A percentile compares a stretch with the other conserved stretches of the same genome.
phyloP scores from a whole-genome alignment of 2,113 vertebrate species.

The Rhinolophus ferrumequinum region DNA sequence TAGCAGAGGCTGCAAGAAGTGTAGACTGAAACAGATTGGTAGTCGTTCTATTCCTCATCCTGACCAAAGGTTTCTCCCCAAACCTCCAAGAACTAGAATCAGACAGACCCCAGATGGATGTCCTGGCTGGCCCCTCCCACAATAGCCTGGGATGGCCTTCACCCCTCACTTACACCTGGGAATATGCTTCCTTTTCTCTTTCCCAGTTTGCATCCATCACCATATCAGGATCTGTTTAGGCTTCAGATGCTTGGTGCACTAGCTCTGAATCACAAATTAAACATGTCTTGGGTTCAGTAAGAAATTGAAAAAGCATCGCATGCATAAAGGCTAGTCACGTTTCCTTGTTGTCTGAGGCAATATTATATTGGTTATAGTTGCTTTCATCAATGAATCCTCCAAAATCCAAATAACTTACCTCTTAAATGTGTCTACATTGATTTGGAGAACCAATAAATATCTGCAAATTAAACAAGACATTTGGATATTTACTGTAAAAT shows the following conservation, averaged over 20 bases:
- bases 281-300: background rate
- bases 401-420: background rate
- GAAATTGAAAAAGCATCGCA: background rate
- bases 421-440: background rate
- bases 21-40: background rate
- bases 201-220: background rate
- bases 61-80: background rate
- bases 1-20: background rate
- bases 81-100: background rate
- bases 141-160: background rate
- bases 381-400: background rate
- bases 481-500: background rate
- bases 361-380: background rate
- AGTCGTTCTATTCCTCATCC: background rate
- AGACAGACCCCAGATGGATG: background rate
- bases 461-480: slow-evolving; percentile 10
- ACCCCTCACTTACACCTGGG: rapidly evolving
- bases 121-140: background rate
- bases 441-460: background rate
- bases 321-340: background rate
- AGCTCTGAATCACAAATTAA: background rate
- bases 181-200: background rate
- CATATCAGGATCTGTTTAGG: background rate
- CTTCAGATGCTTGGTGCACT: background rate
- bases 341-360: background rate